A percentile compares a stretch with the other conserved stretches of the same genome.
Evolutionary conservation across 1,140 invertebrate genomes (phyloP).

Genomic region (Diprion similis): DNA sequence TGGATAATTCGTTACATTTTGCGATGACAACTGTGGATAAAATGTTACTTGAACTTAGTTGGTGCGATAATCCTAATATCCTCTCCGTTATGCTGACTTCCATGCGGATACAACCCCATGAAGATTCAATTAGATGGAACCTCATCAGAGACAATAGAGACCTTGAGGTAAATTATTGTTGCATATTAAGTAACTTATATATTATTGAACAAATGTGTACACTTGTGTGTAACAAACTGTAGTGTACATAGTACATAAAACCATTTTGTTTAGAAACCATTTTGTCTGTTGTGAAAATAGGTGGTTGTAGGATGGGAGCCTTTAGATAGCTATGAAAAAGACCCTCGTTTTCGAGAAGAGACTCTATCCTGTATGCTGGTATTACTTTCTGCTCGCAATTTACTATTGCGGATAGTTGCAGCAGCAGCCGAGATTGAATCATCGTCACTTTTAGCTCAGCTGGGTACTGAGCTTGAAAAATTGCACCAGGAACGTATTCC

Average conservation of each 20-base stretch:
- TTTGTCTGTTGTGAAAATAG: conserved; percentile 28
- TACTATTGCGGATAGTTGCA: conserved; percentile 52
- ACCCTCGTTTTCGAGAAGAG: conserved; percentile 49
- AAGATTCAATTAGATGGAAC: conserved; percentile 63
- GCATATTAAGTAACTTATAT: not conserved
- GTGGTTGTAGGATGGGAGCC: conserved; percentile 57
- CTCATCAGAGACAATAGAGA: conserved; percentile 68
- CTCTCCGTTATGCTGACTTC: conserved; percentile 45
- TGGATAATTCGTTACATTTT: conserved; percentile 86
- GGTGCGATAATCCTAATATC: conserved; percentile 51
- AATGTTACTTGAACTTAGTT: conserved; percentile 78
- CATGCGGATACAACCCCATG: conserved; percentile 66
- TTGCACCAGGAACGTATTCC: conserved; percentile 47
- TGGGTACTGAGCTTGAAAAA: conserved; percentile 44
- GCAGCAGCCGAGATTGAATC: conserved; percentile 44
- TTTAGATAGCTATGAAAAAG: conserved; percentile 34
- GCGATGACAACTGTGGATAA: conserved; percentile 78
- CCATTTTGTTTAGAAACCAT: not conserved
- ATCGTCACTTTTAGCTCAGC: conserved; percentile 37
- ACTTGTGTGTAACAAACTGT: not conserved
- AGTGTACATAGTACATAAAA: not conserved
- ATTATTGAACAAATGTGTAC: not conserved
- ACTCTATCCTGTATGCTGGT: conserved; percentile 52
- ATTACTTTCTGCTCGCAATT: conserved; percentile 48
- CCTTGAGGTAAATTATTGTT: conserved; percentile 49